Percentiles rank a stretch among this genome's conserved stretches.
Conservation (phyloP, 2,888 invertebrate species). For the Ptychoptera contaminata region DNA sequence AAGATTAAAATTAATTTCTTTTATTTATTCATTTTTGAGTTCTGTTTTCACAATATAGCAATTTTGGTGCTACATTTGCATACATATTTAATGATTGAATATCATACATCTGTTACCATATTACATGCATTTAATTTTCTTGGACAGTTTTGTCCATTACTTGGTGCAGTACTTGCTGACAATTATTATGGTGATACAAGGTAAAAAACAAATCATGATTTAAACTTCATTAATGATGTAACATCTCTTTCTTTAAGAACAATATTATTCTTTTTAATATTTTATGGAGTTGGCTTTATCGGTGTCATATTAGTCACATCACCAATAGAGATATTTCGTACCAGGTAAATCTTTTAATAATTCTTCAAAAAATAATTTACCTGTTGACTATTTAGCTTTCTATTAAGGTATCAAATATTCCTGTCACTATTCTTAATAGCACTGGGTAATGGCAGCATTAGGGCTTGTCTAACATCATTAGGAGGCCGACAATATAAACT, state of each 20-base stretch:
- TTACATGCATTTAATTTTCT: constrained; percentile 45
- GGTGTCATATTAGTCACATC: constrained; percentile 36
- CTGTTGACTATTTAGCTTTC: constrained; percentile 21
- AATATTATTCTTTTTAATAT: constrained; percentile 40
- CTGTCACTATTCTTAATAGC: constrained; percentile 44
- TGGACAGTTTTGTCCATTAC: constrained; percentile 45
- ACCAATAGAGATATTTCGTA: constrained; percentile 19
- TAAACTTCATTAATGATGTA: background rate
- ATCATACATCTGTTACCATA: constrained; percentile 37
- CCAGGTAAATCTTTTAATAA: constrained; percentile 14
- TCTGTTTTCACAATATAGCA: no score
- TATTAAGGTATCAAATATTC: constrained; percentile 34
- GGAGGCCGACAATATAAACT: constrained; percentile 50
- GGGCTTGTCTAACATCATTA: constrained; percentile 53
- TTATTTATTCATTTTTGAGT: no score
- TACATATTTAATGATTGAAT: constrained; percentile 35
- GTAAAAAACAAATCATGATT: constrained; percentile 1
- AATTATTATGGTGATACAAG: constrained; percentile 40
- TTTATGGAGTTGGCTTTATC: constrained; percentile 37
- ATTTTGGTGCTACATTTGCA: constrained; percentile 45
- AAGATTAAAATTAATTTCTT: no score
- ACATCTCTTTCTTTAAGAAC: constrained; percentile 19
- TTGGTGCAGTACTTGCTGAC: constrained; percentile 50
- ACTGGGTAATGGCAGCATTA: constrained; percentile 51
- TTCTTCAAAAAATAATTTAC: background rate